Evolutionary conservation across 2,888 invertebrate species (phyloP).

Genomic region (Lobophora halterata): DNA sequence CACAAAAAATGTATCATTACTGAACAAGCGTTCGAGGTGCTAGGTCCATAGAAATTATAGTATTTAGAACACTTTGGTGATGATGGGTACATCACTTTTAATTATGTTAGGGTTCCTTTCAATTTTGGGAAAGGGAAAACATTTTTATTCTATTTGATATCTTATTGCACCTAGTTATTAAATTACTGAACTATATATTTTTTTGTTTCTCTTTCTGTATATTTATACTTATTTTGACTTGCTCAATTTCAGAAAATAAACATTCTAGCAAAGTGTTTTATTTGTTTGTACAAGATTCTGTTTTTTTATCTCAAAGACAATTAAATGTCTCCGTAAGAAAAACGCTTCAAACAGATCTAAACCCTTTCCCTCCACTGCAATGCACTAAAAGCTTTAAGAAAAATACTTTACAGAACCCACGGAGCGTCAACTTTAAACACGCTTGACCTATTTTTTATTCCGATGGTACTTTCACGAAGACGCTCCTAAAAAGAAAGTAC

Average conservation of each 20-base stretch:
- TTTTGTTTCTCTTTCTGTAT: too few relatives aligned
- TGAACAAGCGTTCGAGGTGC: slow-evolving; percentile 44
- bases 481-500: slow-evolving; percentile 68
- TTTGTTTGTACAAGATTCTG: too few relatives aligned
- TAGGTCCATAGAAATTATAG: slow-evolving; percentile 61
- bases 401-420: slow-evolving; percentile 27
- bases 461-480: slow-evolving; percentile 64
- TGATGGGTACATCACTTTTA: slow-evolving; percentile 43
- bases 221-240: too few relatives aligned
- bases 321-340: slow-evolving; percentile 1
- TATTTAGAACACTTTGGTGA: slow-evolving; percentile 38
- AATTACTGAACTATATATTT: too few relatives aligned
- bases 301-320: background rate
- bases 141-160: too few relatives aligned
- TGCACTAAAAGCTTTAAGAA: slow-evolving; percentile 6
- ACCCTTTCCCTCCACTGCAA: slow-evolving; percentile 3
- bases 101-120: slow-evolving; percentile 29
- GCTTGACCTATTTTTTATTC: slow-evolving; percentile 44
- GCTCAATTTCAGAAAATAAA: too few relatives aligned
- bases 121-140: too few relatives aligned
- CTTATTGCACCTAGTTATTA: too few relatives aligned
- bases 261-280: too few relatives aligned
- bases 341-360: slow-evolving; percentile 2
- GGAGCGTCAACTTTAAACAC: slow-evolving; percentile 25
- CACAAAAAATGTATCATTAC: slow-evolving; percentile 62